Conservation (phyloP, 2,113 vertebrate species). For the Megaceryle maxima region DNA sequence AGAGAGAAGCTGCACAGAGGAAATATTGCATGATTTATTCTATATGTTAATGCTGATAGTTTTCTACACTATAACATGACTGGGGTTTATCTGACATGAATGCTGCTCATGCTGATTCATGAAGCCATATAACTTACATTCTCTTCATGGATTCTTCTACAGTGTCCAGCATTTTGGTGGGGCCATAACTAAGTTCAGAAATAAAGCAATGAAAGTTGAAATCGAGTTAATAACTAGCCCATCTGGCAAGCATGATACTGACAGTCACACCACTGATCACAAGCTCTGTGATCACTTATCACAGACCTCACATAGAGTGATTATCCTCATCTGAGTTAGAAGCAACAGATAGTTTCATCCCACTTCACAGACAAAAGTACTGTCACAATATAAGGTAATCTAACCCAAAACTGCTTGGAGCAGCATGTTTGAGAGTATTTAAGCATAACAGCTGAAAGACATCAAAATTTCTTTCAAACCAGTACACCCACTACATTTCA, state of each 20-base stretch:
- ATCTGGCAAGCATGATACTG: background rate
- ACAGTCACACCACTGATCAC: background rate
- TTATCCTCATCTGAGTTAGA: background rate
- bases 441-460: background rate
- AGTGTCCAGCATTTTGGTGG: background rate
- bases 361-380: background rate
- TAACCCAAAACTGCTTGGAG: background rate
- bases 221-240: background rate
- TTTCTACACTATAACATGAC: background rate
- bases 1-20: background rate
- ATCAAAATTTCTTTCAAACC: background rate
- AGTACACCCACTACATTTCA: background rate
- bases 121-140: background rate
- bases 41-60: background rate
- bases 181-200: background rate
- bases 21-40: background rate
- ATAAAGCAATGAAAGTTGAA: background rate
- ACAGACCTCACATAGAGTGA: background rate
- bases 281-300: background rate
- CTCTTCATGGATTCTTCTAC: background rate
- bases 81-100: rapidly evolving
- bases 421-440: background rate
- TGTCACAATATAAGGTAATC: background rate
- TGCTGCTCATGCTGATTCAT: background rate
- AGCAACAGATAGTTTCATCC: background rate